Conservation (phyloP, 2,797 vertebrate species). For the Sciaenops ocellatus region DNA sequence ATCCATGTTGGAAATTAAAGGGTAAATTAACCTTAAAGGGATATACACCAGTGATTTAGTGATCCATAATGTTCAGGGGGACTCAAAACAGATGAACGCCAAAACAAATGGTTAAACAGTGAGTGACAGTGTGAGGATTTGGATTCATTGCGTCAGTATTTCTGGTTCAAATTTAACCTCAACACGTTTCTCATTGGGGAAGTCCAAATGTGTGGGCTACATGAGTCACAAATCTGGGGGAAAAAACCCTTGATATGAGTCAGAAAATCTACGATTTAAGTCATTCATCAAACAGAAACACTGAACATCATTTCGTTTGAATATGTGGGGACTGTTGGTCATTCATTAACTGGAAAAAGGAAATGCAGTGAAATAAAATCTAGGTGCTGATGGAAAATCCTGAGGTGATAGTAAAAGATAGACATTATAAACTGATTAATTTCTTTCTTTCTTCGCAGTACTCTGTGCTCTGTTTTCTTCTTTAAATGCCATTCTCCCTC, state of each 20-base stretch:
- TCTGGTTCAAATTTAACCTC: neutral
- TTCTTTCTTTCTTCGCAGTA: neutral
- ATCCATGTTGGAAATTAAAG: neutral
- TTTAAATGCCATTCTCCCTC: slow-evolving; percentile 30
- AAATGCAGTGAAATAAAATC: neutral
- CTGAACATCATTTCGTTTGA: neutral
- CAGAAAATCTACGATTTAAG: neutral
- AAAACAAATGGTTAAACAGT: neutral
- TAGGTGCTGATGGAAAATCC: neutral
- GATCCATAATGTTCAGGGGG: neutral
- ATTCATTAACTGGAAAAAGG: neutral
- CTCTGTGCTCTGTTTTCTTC: slow-evolving; percentile 1
- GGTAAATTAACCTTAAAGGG: neutral
- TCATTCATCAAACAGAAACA: neutral
- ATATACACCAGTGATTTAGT: too few relatives aligned
- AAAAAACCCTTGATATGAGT: neutral
- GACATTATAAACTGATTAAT: neutral
- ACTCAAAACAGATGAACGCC: neutral
- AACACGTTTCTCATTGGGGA: neutral
- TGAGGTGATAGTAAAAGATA: slow-evolving; percentile 1
- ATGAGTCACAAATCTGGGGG: neutral
- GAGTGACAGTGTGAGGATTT: neutral
- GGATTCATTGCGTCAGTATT: neutral
- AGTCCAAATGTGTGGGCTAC: neutral
- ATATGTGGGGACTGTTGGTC: neutral